Conservation (phyloP, 2,113 vertebrate genomes). For the Struthidea cinerea region DNA sequence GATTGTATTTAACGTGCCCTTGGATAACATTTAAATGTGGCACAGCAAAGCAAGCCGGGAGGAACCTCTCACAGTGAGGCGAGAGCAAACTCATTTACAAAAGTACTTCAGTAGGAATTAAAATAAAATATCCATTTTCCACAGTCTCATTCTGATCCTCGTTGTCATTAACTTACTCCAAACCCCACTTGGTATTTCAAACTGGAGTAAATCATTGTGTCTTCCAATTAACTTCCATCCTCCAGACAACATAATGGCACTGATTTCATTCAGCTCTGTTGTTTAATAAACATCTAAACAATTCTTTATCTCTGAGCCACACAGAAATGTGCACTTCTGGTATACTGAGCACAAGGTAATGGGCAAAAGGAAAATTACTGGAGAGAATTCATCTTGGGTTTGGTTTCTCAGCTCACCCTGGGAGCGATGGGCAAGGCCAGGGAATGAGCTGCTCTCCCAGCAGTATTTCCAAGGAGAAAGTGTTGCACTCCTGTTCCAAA, state of each 20-base stretch:
- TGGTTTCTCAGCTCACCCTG: not conserved
- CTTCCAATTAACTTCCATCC: constrained; percentile 48
- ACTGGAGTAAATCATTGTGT: constrained; percentile 37
- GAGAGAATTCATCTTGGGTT: not conserved
- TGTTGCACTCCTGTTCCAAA: fast-evolving
- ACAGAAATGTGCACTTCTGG: not conserved
- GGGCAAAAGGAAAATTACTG: not conserved
- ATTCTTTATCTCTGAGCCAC: not conserved
- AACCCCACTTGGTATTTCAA: constrained; percentile 27
- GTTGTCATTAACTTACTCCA: constrained; percentile 19
- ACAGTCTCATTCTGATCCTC: not conserved
- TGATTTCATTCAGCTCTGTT: constrained; percentile 3
- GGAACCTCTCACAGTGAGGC: not conserved
- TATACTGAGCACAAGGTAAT: not conserved
- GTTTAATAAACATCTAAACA: constrained; percentile 34
- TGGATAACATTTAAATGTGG: not conserved
- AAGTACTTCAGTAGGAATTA: constrained; percentile 39
- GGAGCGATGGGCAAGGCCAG: not conserved
- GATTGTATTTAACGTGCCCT: not conserved
- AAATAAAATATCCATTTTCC: constrained; percentile 36
- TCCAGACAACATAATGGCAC: constrained; percentile 9
- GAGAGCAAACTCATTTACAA: constrained; percentile 21
- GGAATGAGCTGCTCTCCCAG: not conserved
- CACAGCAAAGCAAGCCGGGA: not conserved
- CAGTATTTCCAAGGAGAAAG: not conserved